Evolutionary conservation across 2,113 vertebrate species (phyloP), one percentile per base, ranked within the genome.

Genomic region (Typhlomys cinereus): DNA sequence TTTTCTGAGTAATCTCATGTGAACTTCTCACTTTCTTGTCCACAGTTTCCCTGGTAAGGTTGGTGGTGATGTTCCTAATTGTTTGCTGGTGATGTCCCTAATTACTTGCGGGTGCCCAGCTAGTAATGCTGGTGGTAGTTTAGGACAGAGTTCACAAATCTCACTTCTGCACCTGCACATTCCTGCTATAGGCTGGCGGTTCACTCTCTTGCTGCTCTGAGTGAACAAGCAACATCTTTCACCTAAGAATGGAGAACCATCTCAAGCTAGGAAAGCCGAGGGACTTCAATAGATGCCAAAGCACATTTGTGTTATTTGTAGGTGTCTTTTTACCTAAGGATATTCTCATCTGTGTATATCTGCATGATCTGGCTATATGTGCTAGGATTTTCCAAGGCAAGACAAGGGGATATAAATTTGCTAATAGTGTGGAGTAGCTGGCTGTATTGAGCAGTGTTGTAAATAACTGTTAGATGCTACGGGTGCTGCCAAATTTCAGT

Each of bases 401-500:
- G 46, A 17, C 36, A 93, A 41, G 54, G 50, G 34, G 95, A 73
- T 89, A 46, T 96, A 97, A 88, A 84, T 74, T 96, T 96, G 93
- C 95, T 96, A 97, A 96, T 89, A 96, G 96, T 90, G 92, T 31
- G 92, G 96, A 97, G n/a, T 50, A 97, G 11, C 73, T 89, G 31
- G 11, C 73, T 89, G 31, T 81, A 92, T 83, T 85, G 80, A 74
- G 96, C 96, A 97, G 96, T 96, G 78, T 83, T 95, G 86, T 95
- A 97, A 97, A 97, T 96, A 97, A 89, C 94, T 96, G 62, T 91
- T 0, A 10, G 97, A 91, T n/a, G n/a, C n/a, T n/a, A n/a, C n/a
- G n/a, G n/a, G n/a, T n/a, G n/a, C n/a, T n/a, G n/a, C n/a, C n/a
- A 98, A 98, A 98, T 97, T 97, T 92, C 62, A 95, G 95, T 39